Percentiles rank a stretch among this genome's conserved stretches.
Evolutionary conservation across 2,888 invertebrate species (phyloP).

Genomic region (Actias luna): DNA sequence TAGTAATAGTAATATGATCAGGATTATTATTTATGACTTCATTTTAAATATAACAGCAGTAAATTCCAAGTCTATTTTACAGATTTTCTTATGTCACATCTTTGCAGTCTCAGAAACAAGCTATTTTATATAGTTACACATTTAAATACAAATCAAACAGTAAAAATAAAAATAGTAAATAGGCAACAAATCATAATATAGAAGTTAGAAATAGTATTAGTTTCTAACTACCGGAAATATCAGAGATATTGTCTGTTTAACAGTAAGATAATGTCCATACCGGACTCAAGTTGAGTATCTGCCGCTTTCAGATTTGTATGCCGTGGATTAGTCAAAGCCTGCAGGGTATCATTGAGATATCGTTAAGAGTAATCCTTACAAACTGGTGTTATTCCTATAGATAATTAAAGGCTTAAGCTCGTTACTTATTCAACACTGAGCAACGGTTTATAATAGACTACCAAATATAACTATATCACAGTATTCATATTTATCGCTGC

Average conservation of each 20-base stretch:
- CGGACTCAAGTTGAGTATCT: background rate
- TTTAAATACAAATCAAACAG: background rate
- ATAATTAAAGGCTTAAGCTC: background rate
- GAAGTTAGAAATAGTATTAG: background rate
- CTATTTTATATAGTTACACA: background rate
- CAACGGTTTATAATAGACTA: background rate
- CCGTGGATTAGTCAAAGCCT: slow-evolving; percentile 7
- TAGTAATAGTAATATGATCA: background rate
- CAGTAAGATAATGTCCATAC: background rate
- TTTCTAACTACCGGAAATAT: background rate
- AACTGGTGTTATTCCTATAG: background rate
- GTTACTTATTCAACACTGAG: background rate
- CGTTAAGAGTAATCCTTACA: background rate
- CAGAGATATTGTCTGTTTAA: background rate
- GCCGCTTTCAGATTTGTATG: background rate
- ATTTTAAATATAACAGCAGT: background rate
- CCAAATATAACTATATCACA: background rate
- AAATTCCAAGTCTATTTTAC: background rate
- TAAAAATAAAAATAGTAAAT: background rate
- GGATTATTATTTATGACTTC: background rate
- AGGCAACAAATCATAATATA: background rate
- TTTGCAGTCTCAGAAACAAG: background rate
- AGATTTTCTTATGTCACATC: background rate
- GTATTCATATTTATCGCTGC: background rate
- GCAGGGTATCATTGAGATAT: background rate